Evolutionary conservation across 2,113 vertebrate genomes (phyloP).

Genomic region (Chionomys nivalis): DNA sequence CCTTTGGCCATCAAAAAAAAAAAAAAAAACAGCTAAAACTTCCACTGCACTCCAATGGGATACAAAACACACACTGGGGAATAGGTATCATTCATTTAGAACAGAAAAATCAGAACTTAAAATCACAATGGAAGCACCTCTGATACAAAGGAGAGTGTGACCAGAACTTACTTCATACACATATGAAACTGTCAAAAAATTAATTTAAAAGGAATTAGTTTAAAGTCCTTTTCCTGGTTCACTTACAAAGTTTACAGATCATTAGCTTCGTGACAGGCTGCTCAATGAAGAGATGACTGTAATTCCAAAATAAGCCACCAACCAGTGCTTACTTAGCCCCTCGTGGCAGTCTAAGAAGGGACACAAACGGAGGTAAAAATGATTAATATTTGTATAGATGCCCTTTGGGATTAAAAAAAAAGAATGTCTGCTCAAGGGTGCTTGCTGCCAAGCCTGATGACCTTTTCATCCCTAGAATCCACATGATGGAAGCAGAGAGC

Average conservation of each 20-base stretch:
- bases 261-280: constrained; percentile 65
- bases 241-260: constrained; percentile 69
- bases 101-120: constrained; percentile 54
- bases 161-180: background rate
- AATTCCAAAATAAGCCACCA: constrained; percentile 61
- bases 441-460: background rate
- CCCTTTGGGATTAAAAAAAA: constrained; percentile 1
- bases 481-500: background rate
- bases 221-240: constrained; percentile 54
- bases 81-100: constrained; percentile 19
- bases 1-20: background rate
- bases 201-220: constrained; percentile 60
- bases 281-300: constrained; percentile 49
- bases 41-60: background rate
- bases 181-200: constrained; percentile 14
- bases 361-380: constrained; percentile 48
- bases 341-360: constrained; percentile 8
- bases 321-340: constrained; percentile 57
- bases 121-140: constrained; percentile 51
- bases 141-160: constrained; percentile 4
- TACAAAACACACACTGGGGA: constrained; percentile 19
- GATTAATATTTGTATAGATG: constrained; percentile 49
- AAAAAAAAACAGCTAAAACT: constrained; percentile 47
- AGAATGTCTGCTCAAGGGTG: background rate
- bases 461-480: background rate